Evolutionary conservation across 2,113 vertebrate genomes (phyloP).

Genomic region (Crotalus tigris): DNA sequence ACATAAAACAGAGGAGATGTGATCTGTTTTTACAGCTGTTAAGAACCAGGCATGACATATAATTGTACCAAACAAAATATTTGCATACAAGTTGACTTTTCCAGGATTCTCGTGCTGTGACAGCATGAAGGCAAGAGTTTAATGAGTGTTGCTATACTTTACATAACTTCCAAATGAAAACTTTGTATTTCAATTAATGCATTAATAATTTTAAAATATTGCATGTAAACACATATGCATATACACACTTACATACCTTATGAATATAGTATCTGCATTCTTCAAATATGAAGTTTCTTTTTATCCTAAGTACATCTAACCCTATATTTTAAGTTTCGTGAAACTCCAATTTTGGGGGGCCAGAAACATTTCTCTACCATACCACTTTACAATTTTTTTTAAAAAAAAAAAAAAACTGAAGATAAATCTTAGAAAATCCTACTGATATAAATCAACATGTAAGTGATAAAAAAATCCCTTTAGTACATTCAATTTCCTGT

Average conservation of each 20-base stretch:
- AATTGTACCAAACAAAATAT: background rate
- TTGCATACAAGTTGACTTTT: background rate
- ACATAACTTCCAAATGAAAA: background rate
- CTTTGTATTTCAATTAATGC: background rate
- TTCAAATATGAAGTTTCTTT: background rate
- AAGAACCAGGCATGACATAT: background rate
- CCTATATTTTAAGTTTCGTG: background rate
- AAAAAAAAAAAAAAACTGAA: too few relatives aligned
- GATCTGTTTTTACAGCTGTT: slow-evolving; percentile 18
- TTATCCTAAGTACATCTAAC: background rate
- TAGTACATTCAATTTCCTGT: background rate
- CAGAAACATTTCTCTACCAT: background rate
- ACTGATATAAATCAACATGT: background rate
- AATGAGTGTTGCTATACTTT: background rate
- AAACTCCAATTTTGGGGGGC: background rate
- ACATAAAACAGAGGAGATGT: background rate
- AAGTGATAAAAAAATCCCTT: background rate
- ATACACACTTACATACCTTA: background rate
- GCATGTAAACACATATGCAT: background rate
- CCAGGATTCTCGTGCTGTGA: background rate
- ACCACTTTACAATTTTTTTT: background rate
- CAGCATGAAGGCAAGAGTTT: background rate
- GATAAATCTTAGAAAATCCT: background rate
- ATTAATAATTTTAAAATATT: background rate
- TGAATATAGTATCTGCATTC: background rate